Percentiles rank a stretch among this genome's conserved stretches.
These are phyloP conservation scores for Serranus cabrilla DNA, from an alignment of 2,797 vertebrate species.

Conservation along the genomic window DNA sequence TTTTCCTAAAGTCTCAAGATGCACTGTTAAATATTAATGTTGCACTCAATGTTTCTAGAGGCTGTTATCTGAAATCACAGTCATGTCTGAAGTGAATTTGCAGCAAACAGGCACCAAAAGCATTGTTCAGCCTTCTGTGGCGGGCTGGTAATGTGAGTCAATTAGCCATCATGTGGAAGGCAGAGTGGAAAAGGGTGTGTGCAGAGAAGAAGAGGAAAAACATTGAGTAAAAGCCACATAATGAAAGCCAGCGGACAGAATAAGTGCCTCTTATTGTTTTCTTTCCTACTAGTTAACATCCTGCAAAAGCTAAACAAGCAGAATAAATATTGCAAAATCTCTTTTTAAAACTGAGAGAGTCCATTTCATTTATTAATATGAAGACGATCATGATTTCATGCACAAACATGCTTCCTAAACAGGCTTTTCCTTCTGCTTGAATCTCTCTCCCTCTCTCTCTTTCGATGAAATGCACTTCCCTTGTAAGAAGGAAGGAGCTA, in stretches of 20 bases:
- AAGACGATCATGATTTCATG: neutral
- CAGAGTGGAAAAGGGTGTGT: conserved; percentile 53
- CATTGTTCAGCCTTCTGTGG: neutral
- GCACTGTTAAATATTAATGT: conserved; percentile 10
- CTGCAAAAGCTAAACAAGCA: neutral
- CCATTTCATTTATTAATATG: neutral
- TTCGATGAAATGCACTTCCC: neutral
- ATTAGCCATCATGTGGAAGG: conserved; percentile 50
- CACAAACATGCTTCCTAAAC: neutral
- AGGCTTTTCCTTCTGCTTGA: neutral
- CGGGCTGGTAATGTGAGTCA: conserved; percentile 39
- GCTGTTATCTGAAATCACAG: conserved; percentile 10
- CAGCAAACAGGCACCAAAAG: neutral
- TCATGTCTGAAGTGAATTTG: conserved; percentile 4
- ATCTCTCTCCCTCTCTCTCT: neutral
- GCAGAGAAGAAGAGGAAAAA: conserved; percentile 13
- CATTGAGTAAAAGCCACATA: neutral
- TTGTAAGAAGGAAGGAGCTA: neutral
- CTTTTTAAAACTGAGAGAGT: neutral
- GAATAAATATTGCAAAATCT: too few relatives aligned
- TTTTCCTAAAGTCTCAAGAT: neutral
- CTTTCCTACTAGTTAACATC: conserved; percentile 13
- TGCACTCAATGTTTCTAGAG: neutral
- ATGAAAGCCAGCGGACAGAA: neutral
- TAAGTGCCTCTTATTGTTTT: neutral